Evolutionary conservation across 2,888 invertebrate species (phyloP), one percentile per base, ranked within the genome.

Genomic region (Amiota minor): DNA sequence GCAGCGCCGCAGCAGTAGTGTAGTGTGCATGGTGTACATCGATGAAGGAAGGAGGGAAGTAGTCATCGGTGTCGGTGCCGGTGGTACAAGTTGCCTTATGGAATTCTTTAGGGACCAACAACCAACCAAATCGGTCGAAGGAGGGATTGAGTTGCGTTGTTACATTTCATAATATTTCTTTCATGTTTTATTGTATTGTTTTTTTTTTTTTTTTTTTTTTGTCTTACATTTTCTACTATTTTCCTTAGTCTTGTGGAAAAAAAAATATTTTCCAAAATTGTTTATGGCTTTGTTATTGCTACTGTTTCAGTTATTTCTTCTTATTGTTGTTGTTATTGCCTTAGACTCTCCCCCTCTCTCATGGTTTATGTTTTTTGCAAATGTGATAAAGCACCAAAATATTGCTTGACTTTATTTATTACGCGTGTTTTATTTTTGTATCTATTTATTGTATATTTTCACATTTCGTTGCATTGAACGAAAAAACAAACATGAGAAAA

Each of bases 41-140:
- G 82, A 85, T 86, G 87, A 78, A 72, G 73, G 77, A 16, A 23
- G 65, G 76, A 75, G 72, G 2, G 12, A 12, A 71, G 14, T 69
- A 71, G 53, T n/a, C 14, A 50, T 12, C 53, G 53, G 53, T 23
- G 23, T 12, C 53, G 53, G 53, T 23, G 23, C 23, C 23, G 23
- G 3, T 23, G 23, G 23, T 23, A 23, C 3, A 23, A 23, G 23
- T 35, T 35, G 35, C 35, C 35, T 35, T 35, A 35, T 35, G 6
- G 35, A 35, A 35, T 35, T 35, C 35, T 35, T 35, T 35, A 35
- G 35, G 35, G 35, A 35, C 35, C 35, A 23, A 23, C 23, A 23
- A 23, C 23, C 23, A 35, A 35, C 35, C 35, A 35, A 35, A 35
- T 35, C 35, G 35, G 35, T 35, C 35, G 35, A 8, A 6, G 35